These are phyloP conservation scores for Aspidapion aeneum DNA, from an alignment of 2,888 invertebrate species.

Conservation along the genomic window DNA sequence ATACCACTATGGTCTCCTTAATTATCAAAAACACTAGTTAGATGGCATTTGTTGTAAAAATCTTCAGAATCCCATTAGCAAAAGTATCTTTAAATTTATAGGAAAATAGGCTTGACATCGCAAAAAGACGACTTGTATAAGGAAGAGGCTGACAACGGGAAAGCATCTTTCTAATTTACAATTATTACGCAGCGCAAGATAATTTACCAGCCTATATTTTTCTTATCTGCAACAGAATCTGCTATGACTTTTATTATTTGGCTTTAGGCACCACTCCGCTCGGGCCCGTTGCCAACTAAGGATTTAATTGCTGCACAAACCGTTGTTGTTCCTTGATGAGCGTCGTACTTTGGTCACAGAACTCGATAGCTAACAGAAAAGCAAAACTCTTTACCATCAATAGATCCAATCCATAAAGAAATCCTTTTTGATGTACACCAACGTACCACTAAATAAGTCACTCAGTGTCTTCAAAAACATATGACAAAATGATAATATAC, in stretches of 20 bases:
- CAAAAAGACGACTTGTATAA: background rate
- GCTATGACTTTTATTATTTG: conserved; percentile 23
- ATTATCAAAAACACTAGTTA: too few relatives aligned
- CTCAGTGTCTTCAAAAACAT: too few relatives aligned
- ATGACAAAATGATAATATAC: too few relatives aligned
- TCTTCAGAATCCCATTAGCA: background rate
- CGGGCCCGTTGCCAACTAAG: background rate
- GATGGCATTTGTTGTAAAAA: too few relatives aligned
- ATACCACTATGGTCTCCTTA: too few relatives aligned
- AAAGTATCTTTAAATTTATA: background rate
- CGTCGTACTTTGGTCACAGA: background rate
- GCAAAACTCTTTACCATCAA: too few relatives aligned
- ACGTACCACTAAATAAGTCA: too few relatives aligned
- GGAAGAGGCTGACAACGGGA: background rate
- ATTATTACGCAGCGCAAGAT: conserved; percentile 19
- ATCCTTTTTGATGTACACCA: too few relatives aligned
- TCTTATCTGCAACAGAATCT: conserved; percentile 22
- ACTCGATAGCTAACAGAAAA: too few relatives aligned
- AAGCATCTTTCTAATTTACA: conserved; percentile 13
- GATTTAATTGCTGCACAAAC: background rate
- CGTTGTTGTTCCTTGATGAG: background rate
- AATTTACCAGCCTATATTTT: conserved; percentile 25
- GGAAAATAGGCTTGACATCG: background rate
- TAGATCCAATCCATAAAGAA: too few relatives aligned
- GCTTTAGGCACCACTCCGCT: conserved; percentile 15